Evolutionary conservation across 2,888 invertebrate genomes (phyloP), one percentile per base, ranked within the genome.

Genomic region (Synergus umbraculus): DNA sequence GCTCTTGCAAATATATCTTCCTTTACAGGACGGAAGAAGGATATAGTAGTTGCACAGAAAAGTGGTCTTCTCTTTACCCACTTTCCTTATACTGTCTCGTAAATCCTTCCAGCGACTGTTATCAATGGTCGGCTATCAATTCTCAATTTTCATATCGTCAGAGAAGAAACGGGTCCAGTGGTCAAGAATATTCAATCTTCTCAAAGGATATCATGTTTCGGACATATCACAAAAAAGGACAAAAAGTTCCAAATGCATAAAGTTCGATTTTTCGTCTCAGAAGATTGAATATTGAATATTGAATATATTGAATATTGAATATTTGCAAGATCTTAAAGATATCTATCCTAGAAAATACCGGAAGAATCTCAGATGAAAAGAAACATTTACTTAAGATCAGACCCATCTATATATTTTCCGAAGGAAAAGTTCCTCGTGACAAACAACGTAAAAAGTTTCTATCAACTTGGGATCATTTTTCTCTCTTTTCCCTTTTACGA

Each of bases 51-150:
- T 49, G 13, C n/a, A 29, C 54, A 29, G 37, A 54, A 41, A 73
- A 73, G 73, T 54, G 73, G 54, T 73, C n/a, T 73, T 73, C n/a
- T n/a, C 54, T 49, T 37, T 29, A n/a, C 49, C 29, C 29, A 54
- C n/a, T 15, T 37, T 73, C 73, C 49, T 73, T 73, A 69, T 29
- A 37, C 54, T 54, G n/a, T 54, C 29, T 49, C 73, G 37, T 73
- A 73, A 73, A 73, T 73, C 37, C 37, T 54, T 10, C 37, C 73
- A 73, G 73, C 54, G 29, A 73, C 37, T 54, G 46, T 69, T 73
- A 54, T 73, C 73, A 73, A 73, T 73, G 54, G 73, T n/a, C 29
- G 73, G 18, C 54, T 54, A 73, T 73, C 54, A 73, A 73, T 73
- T 73, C 54, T 73, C 73, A n/a, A 73, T 73, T 73, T 73, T 54